phyloP scores from a whole-genome alignment of 2,888 invertebrate genomes.

The Hemistola chrysoprasaria region DNA sequence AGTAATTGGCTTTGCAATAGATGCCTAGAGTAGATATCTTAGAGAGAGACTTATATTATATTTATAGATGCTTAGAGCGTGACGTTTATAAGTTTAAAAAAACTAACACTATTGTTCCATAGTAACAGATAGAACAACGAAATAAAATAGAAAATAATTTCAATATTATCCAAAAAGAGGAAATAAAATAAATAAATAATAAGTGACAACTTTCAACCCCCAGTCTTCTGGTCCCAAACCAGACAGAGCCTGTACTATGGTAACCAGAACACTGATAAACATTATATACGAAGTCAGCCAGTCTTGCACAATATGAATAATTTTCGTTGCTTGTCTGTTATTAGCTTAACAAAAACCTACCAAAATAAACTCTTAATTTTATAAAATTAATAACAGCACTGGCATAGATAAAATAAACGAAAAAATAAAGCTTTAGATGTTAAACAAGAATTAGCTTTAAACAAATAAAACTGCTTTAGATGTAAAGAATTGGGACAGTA shows the following conservation, averaged over 20 bases:
- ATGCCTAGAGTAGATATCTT: no score
- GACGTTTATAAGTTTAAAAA: constrained; percentile 9
- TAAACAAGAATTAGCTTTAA: constrained; percentile 24
- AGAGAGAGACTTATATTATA: no score
- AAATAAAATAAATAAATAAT: no score
- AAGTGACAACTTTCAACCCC: no score
- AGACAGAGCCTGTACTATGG: no score
- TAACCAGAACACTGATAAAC: no score
- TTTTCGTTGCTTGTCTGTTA: background rate
- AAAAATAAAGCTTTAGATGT: constrained; percentile 20
- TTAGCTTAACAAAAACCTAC: background rate
- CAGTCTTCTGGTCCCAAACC: no score
- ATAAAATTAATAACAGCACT: constrained; percentile 13
- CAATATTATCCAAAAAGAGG: constrained; percentile 1
- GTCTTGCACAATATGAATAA: no score
- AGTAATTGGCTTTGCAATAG: no score
- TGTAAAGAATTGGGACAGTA: constrained; percentile 60
- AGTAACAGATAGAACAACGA: constrained; percentile 10
- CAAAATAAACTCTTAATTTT: background rate
- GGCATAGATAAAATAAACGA: constrained; percentile 4
- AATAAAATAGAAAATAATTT: background rate
- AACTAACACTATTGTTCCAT: constrained; percentile 2
- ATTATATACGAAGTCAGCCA: no score
- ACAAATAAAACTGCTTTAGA: constrained; percentile 40
- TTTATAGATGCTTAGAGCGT: background rate